Conservation (phyloP, 2,113 vertebrate species). For the Lethenteron reissneri region DNA sequence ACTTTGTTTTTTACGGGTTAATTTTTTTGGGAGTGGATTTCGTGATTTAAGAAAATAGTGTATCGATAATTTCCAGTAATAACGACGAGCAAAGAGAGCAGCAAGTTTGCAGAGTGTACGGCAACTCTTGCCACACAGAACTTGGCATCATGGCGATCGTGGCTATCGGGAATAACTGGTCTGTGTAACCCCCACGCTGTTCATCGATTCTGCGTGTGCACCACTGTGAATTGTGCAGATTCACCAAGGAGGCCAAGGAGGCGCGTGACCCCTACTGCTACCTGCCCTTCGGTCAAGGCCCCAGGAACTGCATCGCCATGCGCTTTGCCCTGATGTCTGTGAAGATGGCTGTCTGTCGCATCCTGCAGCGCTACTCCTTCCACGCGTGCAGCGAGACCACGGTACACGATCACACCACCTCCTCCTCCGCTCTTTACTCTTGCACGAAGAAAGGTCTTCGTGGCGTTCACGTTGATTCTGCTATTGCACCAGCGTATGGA, state of each 20-base stretch:
- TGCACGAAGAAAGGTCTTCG: too few species aligned
- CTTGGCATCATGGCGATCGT: too few species aligned
- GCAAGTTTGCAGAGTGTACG: too few species aligned
- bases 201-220: slow-evolving; percentile 11
- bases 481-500: too few species aligned
- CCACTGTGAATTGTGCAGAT: slow-evolving; percentile 24
- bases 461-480: too few species aligned
- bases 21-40: too few species aligned
- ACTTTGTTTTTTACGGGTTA: too few species aligned
- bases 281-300: slow-evolving; percentile 67
- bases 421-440: too few species aligned
- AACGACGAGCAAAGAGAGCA: too few species aligned
- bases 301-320: slow-evolving; percentile 66
- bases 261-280: slow-evolving; percentile 45
- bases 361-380: slow-evolving; percentile 43
- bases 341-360: slow-evolving; percentile 39
- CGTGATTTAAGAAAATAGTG: too few species aligned
- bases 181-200: background rate
- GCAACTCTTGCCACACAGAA: too few species aligned
- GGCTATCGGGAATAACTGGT: background rate
- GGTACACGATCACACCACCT: slow-evolving; percentile 21
- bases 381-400: slow-evolving; percentile 43
- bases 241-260: slow-evolving; percentile 44
- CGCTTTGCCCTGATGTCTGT: slow-evolving; percentile 52
- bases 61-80: too few species aligned